Conservation (phyloP, 2,888 invertebrate genomes). For the Ischnura elegans region DNA sequence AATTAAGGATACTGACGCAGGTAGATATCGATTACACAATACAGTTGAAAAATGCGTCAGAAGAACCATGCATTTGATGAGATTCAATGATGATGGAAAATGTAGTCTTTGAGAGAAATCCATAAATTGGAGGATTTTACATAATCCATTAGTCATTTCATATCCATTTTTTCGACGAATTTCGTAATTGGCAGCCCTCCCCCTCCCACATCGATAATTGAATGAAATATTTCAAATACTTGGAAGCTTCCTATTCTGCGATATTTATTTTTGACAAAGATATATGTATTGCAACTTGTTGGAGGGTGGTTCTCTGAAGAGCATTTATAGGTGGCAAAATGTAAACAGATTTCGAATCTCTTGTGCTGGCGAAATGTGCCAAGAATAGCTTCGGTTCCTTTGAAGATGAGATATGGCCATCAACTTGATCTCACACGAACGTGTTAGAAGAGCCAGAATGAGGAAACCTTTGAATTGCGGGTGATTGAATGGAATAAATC, state of each 20-base stretch:
- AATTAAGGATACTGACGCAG: too few species aligned
- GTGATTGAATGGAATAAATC: background rate
- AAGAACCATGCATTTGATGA: too few species aligned
- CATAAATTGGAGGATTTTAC: too few species aligned
- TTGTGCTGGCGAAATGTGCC: conserved; percentile 38
- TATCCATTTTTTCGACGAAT: too few species aligned
- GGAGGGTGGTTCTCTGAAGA: background rate
- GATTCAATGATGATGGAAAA: too few species aligned
- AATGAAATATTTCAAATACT: background rate
- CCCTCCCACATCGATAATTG: too few species aligned
- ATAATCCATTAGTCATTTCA: too few species aligned
- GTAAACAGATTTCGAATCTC: conserved; percentile 36
- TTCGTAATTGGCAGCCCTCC: too few species aligned
- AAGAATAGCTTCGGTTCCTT: conserved; percentile 45
- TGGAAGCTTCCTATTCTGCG: background rate
- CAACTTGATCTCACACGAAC: conserved; percentile 51
- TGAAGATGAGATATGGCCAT: conserved; percentile 61
- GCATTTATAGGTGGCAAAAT: conserved; percentile 1
- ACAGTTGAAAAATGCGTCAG: too few species aligned
- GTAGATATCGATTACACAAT: too few species aligned
- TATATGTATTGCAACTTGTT: background rate
- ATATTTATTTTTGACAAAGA: background rate
- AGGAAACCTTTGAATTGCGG: background rate
- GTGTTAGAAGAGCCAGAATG: background rate
- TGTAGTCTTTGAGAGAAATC: too few species aligned